phyloP scores from a whole-genome alignment of 2,113 vertebrate genomes.

The Tapirus terrestris region DNA sequence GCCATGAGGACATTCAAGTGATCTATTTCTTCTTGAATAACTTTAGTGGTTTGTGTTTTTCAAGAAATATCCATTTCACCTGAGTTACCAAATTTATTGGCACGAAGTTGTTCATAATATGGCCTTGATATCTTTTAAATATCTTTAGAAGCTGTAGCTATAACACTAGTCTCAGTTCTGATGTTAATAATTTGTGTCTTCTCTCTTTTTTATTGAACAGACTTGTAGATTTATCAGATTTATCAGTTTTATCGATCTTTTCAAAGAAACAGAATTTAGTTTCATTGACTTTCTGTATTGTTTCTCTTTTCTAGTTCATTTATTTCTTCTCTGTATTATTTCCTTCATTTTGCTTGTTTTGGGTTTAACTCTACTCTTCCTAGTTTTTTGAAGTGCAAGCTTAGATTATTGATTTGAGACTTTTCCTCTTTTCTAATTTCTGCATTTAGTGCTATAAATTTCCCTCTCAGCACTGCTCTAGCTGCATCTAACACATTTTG shows the following conservation, averaged over 20 bases:
- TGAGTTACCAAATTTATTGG: background rate
- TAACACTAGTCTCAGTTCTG: background rate
- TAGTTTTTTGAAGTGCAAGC: background rate
- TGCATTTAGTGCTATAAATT: background rate
- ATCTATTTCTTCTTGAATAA: background rate
- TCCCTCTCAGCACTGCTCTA: background rate
- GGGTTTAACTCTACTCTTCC: background rate
- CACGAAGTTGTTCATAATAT: background rate
- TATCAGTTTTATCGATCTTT: background rate
- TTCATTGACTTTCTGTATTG: background rate
- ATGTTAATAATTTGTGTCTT: background rate
- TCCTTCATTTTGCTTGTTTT: background rate
- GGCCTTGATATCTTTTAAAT: background rate
- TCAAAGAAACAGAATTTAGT: background rate
- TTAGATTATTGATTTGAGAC: background rate
- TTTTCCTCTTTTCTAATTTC: background rate
- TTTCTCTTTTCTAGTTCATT: background rate
- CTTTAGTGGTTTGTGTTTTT: background rate
- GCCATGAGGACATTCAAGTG: background rate
- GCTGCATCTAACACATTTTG: background rate
- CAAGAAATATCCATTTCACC: background rate
- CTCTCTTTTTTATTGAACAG: background rate
- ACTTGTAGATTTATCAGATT: background rate
- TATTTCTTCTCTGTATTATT: conserved; percentile 3
- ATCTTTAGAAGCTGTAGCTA: background rate